Base-by-base conservation (phyloP, 2,888 invertebrate species). In the Ennomos fuscantarius region DNA sequence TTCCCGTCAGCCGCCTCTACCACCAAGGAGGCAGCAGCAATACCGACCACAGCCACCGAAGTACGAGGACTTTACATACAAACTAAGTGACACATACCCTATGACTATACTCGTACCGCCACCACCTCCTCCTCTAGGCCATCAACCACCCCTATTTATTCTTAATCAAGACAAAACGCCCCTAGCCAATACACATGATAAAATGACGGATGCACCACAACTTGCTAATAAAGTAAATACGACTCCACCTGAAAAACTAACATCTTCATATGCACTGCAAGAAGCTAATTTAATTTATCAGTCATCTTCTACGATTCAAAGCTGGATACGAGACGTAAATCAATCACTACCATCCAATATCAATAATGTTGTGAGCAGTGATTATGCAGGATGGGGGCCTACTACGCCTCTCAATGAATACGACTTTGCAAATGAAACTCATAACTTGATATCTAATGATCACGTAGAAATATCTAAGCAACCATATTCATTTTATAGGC, bases 61-160 rank as follows among this genome's bases (percentile, higher is more conserved):
- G 79, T 87, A 93, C 77, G 92, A 93, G 53, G 93, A 93, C 60
- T 92, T 82, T 55, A 82, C 91, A 35, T 89, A 93, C 61, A 93
- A 94, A 78, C 70, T 86, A 36, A 85, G 87, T 45, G 93, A 95
- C 11, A 87, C 89, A 45, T 93, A 92, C 64, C 95, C 95, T 0
- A 94, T 94, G 83, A 95, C 95, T 0, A 94, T 95, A 76, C 89
- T 96, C 54, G 93, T 95, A 59, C 95, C 96, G 10, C 95, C 96
- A 9, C 95, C 95, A 1, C 88, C 93, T 34, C 93, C 93, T 13
- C 89, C 92, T 0, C 89, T 87, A 3, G 86, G 86, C 10, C 87
- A 88, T 57, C 79, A 87, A 66, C 80, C 83, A 31, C 74, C 86
- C 8, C 81, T 87, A 1, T 91, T 80, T 66, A 67, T 81, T 35